Evolutionary conservation across 2,888 invertebrate genomes (phyloP).

Genomic region (Sclerodermus sp.): DNA sequence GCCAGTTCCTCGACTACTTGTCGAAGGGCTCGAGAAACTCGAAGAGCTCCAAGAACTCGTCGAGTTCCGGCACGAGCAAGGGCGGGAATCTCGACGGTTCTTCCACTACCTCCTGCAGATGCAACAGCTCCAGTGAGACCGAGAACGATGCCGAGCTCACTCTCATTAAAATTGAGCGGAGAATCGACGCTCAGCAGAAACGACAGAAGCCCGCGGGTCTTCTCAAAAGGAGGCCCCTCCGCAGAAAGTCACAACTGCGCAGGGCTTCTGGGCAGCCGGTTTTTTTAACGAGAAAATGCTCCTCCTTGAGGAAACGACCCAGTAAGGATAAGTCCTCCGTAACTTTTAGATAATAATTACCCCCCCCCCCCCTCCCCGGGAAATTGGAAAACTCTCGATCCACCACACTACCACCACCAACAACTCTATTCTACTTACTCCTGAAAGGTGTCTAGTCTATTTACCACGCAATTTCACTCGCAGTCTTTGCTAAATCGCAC

Average conservation of each 20-base stretch:
- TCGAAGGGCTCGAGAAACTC: slow-evolving; percentile 31
- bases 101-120: slow-evolving; percentile 26
- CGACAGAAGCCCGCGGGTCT: slow-evolving; percentile 30
- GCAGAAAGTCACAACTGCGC: slow-evolving; percentile 49
- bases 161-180: slow-evolving; percentile 11
- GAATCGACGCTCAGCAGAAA: slow-evolving; percentile 16
- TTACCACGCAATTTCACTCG: too few species aligned
- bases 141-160: slow-evolving; percentile 16
- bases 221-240: slow-evolving; percentile 46
- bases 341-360: too few species aligned
- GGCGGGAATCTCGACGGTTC: slow-evolving; percentile 3
- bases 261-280: slow-evolving; percentile 49
- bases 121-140: slow-evolving; percentile 44
- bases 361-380: too few species aligned
- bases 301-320: slow-evolving; percentile 51
- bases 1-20: slow-evolving; percentile 46
- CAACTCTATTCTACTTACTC: too few species aligned
- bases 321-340: slow-evolving; percentile 39
- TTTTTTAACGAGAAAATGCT: slow-evolving; percentile 51
- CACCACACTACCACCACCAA: too few species aligned
- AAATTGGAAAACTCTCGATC: too few species aligned
- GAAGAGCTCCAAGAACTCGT: slow-evolving; percentile 2
- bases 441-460: too few species aligned
- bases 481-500: too few species aligned
- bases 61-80: slow-evolving; percentile 7